Base-by-base conservation (phyloP, 2,888 invertebrate species). In the Patella caerulea region DNA sequence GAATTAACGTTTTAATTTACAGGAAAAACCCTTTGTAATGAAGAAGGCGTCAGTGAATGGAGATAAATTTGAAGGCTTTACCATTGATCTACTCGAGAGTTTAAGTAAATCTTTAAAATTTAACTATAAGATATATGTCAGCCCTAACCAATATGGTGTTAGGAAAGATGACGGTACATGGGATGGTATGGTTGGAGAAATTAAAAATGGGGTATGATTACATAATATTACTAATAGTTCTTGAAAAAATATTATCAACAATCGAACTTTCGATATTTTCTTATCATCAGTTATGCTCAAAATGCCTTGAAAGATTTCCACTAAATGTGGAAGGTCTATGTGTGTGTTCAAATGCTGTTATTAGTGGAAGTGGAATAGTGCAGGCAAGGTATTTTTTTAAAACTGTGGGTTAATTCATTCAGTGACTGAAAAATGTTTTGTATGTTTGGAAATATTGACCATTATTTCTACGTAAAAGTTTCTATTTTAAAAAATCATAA, bases 11-110 rank as follows among this genome's bases (percentile, higher is more conserved):
- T 52, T 73, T 69, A 34, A 14, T 70, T 76, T 76, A n/a, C 79
- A 89, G 89, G 89, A 89, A 73, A 83, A 86, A 71, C 89, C 89
- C 2, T 89, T 89, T 76, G 86, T 88, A 5, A 88, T 87, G 84
- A n/a, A 14, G 24, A 65, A 65, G 24, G 24, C 14, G 19, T 19
- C 19, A 11, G 77, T 78, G 1, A 75, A 79, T 15, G 74, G 53
- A 9, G 83, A 84, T 11, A 73, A 74, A 12, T 86, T 79, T 65
- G 87, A 86, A 65, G 89, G 89, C 0, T 89, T 89, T 80, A 88
- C 88, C 3, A 84, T 89, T 9, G 89, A 89, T 76, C 78, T 89
- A 2, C 75, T 89, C n/a, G 77, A 82, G 9, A 75, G 80, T n/a
- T 75, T 89, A 19, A 82, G 85, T 2, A n/a, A 82, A 15, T 78